phyloP scores from a whole-genome alignment of 2,888 invertebrate genomes.

The Enchytraeus crypticus region DNA sequence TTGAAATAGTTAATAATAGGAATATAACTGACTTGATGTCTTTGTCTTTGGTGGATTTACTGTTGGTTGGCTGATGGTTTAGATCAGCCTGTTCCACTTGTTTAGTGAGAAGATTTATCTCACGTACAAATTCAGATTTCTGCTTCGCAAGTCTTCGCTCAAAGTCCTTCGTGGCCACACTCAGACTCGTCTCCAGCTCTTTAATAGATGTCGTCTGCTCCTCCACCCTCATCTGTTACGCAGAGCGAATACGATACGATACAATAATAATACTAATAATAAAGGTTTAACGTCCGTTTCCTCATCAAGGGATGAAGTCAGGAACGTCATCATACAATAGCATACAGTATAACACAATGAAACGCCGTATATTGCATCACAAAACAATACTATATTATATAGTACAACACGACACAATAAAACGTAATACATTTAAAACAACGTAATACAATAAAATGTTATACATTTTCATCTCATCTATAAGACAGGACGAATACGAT shows the following conservation, averaged over 20 bases:
- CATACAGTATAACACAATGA: background rate
- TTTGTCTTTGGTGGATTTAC: background rate
- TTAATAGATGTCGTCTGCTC: slow-evolving; percentile 41
- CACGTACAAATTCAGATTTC: slow-evolving; percentile 44
- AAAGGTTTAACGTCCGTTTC: too few relatives aligned
- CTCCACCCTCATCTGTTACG: slow-evolving; percentile 39
- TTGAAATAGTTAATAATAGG: too few relatives aligned
- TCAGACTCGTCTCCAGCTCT: slow-evolving; percentile 40
- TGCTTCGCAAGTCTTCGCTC: slow-evolving; percentile 42
- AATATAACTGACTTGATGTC: slow-evolving; percentile 2
- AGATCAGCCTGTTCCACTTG: slow-evolving; percentile 35
- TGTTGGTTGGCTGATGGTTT: background rate
- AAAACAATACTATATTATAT: background rate
- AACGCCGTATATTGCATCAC: background rate
- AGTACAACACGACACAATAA: too few relatives aligned
- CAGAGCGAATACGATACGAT: background rate
- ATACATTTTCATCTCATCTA: too few relatives aligned
- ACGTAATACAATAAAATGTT: too few relatives aligned
- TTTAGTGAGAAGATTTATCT: slow-evolving; percentile 43
- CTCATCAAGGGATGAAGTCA: too few relatives aligned
- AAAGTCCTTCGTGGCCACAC: slow-evolving; percentile 37
- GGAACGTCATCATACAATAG: background rate
- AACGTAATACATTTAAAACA: too few relatives aligned
- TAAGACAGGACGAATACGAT: too few relatives aligned
- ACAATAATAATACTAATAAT: too few relatives aligned